Percentiles rank a stretch among this genome's conserved stretches.
phyloP scores from a whole-genome alignment of 2,113 vertebrate genomes.

The Centropus bengalensis region DNA sequence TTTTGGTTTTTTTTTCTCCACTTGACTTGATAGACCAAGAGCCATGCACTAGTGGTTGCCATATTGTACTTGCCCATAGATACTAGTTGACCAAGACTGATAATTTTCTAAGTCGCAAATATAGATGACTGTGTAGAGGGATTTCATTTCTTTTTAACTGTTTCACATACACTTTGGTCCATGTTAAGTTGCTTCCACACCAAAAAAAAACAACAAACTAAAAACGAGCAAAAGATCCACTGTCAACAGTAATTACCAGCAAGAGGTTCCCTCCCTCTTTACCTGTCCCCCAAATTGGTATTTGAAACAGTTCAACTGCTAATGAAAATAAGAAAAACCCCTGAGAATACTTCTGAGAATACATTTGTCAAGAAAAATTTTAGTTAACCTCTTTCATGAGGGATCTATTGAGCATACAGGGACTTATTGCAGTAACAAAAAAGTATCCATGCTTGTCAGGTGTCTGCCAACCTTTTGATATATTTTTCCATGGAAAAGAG shows the following conservation, averaged over 20 bases:
- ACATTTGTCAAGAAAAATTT: neutral
- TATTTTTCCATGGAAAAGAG: neutral
- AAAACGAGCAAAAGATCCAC: neutral
- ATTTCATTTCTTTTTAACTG: neutral
- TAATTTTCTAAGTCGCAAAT: neutral
- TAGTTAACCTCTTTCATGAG: neutral
- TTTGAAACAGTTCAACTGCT: neutral
- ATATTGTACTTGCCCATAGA: neutral
- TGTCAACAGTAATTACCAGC: neutral
- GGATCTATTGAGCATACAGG: neutral
- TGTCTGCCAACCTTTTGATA: neutral
- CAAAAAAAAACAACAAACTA: neutral
- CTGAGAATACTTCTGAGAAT: neutral
- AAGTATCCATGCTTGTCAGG: neutral
- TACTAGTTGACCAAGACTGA: neutral
- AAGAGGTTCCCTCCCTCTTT: neutral
- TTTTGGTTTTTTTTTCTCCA: neutral
- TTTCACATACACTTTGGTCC: neutral
- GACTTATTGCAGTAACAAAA: neutral
- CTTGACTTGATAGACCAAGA: neutral
- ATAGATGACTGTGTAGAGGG: neutral
- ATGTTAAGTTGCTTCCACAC: neutral
- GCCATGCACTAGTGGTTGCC: neutral
- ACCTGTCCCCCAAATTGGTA: neutral
- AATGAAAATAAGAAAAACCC: neutral